These are phyloP conservation scores for Microcebus ravelobensis DNA, from an alignment of 2,113 vertebrate genomes.

Conservation along the genomic window DNA sequence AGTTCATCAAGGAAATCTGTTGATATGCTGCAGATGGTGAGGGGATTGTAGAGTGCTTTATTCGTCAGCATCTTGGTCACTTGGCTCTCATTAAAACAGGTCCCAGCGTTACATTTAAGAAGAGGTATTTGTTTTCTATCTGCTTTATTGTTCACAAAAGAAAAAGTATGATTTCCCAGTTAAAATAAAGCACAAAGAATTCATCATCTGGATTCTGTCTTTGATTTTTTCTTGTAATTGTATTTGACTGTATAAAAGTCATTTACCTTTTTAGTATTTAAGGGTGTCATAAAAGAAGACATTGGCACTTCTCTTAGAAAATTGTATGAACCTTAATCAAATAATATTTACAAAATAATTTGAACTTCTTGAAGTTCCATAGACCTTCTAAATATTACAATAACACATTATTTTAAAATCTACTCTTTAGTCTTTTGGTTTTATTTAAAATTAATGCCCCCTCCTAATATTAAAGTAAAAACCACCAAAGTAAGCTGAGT, in stretches of 20 bases:
- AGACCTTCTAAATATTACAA: slow-evolving; percentile 15
- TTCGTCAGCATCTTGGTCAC: slow-evolving; percentile 5
- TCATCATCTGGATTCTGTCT: neutral
- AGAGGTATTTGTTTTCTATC: neutral
- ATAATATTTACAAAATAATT: slow-evolving; percentile 44
- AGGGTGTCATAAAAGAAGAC: neutral
- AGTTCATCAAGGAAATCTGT: slow-evolving; percentile 30
- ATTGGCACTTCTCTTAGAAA: neutral
- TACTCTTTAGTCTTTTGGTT: slow-evolving; percentile 29
- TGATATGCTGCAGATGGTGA: slow-evolving; percentile 41
- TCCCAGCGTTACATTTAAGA: neutral
- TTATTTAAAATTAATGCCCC: neutral
- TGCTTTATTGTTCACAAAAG: slow-evolving; percentile 15
- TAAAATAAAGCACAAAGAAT: neutral
- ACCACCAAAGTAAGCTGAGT: neutral
- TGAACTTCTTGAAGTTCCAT: neutral
- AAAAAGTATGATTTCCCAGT: neutral
- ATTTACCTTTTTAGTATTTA: slow-evolving; percentile 16
- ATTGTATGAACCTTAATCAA: neutral
- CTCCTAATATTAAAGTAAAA: slow-evolving; percentile 28
- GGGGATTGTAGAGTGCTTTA: neutral
- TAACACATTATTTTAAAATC: neutral
- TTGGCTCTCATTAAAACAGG: neutral
- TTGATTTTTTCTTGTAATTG: neutral
- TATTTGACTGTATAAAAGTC: neutral